Evolutionary conservation across 1,140 invertebrate genomes (phyloP), one percentile per base, ranked within the genome.

Genomic region (Streblospio benedicti): DNA sequence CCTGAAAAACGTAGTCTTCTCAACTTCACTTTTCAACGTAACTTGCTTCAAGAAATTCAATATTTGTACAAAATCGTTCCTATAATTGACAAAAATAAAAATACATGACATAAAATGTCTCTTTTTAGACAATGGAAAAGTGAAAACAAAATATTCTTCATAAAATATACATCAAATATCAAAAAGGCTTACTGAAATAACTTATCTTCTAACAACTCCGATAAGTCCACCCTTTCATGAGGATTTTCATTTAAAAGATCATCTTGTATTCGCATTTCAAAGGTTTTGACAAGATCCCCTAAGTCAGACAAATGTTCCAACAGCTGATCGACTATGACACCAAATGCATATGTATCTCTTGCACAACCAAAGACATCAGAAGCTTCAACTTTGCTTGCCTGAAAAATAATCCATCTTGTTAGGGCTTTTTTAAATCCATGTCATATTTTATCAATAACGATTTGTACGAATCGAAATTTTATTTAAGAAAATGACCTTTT

Each of bases 341-440:
- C 87, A 83, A 90, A 91, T 4, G 85, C 85, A 79, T 84, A 91
- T 64, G 86, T 82, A 79, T 93, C 90, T 59, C 91, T 83, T 50
- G 79, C 78, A 68, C 81, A 76, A 38, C 77, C 80, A 71, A 76
- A 68, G 60, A 71, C 65, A 18, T 57, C 61, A 35, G 71, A 71
- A 20, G 68, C 59, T 33, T 70, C 67, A 18, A 81, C 78, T 5
- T 77, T 69, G 38, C 69, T 72, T 58, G 65, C 80, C 77, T 73
- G 59, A 16, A 66, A 66, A 27, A 49, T 54, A 54, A 60, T 16
- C n/a, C n/a, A n/a, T n/a, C n/a, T n/a, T n/a, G n/a, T n/a, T n/a
- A n/a, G n/a, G n/a, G n/a, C n/a, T n/a, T n/a, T n/a, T n/a, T n/a
- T n/a, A n/a, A n/a, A n/a, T n/a, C n/a, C n/a, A n/a, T n/a, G n/a